Evolutionary conservation across 2,888 invertebrate genomes (phyloP).

Genomic region (Melipona bicolor): DNA sequence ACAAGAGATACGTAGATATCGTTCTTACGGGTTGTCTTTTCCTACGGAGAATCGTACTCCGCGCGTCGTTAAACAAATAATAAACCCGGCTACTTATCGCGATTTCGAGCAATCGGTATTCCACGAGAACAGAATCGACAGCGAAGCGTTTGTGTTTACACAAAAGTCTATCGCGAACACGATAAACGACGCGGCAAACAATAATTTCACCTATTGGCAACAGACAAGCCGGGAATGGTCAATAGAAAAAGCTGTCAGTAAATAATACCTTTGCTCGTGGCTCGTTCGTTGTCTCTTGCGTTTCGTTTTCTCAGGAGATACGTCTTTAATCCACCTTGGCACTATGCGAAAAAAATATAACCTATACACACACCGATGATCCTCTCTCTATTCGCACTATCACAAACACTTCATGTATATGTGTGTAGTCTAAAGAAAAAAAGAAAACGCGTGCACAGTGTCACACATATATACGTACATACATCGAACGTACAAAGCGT

Average conservation of each 20-base stretch:
- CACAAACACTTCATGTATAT: slow-evolving; percentile 58
- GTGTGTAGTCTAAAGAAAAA: slow-evolving; percentile 26
- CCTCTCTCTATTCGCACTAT: slow-evolving; percentile 45
- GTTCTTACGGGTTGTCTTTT: background rate
- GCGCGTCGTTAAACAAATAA: slow-evolving; percentile 18
- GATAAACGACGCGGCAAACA: slow-evolving; percentile 26
- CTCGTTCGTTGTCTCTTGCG: background rate
- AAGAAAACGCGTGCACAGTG: slow-evolving; percentile 58
- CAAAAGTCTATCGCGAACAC: slow-evolving; percentile 9
- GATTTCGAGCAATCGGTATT: slow-evolving; percentile 19
- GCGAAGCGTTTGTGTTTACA: slow-evolving; percentile 14
- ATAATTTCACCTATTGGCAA: slow-evolving; percentile 19
- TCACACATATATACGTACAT: slow-evolving; percentile 49
- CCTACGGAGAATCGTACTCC: slow-evolving; percentile 5
- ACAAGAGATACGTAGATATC: background rate
- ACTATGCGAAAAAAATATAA: slow-evolving; percentile 55
- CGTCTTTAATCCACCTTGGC: slow-evolving; percentile 70
- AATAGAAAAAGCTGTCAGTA: slow-evolving; percentile 33
- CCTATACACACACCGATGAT: slow-evolving; percentile 56
- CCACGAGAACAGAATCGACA: background rate
- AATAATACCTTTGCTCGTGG: slow-evolving; percentile 36
- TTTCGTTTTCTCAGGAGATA: slow-evolving; percentile 13
- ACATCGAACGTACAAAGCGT: slow-evolving; percentile 51
- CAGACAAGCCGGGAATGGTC: slow-evolving; percentile 3
- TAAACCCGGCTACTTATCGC: slow-evolving; percentile 2